Conservation (phyloP, 2,113 vertebrate species). For the Vulpes ferrilata region DNA sequence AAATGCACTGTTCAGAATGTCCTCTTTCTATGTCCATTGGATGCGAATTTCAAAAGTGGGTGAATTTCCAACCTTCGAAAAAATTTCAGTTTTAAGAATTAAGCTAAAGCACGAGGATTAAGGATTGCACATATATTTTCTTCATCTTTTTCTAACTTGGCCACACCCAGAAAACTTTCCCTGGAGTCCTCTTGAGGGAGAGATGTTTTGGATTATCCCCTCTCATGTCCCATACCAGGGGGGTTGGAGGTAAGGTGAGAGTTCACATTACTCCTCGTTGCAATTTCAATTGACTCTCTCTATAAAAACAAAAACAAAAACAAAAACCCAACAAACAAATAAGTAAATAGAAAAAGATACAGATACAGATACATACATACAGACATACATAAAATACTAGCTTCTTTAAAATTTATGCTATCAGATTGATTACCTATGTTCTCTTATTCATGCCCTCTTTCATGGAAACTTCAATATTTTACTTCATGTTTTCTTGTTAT, state of each 20-base stretch:
- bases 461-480: background rate
- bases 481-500: background rate
- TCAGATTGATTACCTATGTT: background rate
- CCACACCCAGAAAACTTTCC: background rate
- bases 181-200: background rate
- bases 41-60: background rate
- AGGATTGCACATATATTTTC: background rate
- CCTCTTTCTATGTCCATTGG: background rate
- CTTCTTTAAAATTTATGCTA: background rate
- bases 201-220: background rate
- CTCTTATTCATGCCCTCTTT: background rate
- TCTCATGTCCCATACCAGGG: background rate
- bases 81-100: background rate
- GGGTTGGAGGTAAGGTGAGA: background rate
- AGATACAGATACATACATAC: background rate
- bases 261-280: background rate
- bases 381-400: background rate
- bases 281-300: background rate
- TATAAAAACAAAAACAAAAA: background rate
- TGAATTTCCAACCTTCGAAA: background rate
- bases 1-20: background rate
- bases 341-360: background rate
- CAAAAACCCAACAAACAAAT: background rate
- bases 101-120: background rate
- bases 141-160: background rate